Evolutionary conservation across 2,888 invertebrate genomes (phyloP), one percentile per base, ranked within the genome.

Genomic region (Perdita meconis): DNA sequence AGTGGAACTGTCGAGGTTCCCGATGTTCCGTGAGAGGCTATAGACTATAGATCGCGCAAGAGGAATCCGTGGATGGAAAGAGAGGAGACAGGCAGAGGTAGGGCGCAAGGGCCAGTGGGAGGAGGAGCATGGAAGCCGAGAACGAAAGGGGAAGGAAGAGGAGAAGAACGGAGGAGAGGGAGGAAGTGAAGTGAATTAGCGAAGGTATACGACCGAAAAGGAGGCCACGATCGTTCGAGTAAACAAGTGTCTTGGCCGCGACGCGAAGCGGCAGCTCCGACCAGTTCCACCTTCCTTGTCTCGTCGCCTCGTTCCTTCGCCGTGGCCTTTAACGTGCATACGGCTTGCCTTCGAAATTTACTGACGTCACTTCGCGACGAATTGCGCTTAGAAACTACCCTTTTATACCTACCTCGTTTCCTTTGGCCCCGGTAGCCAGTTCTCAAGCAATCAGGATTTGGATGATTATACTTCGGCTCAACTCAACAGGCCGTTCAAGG

Each of bases 151-250:
- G 66, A 61, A 73, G 60, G 68, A 68, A 47, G 73, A 57, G 56
- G 75, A 71, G 72, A 73, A 61, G 78, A 74, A 73, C 59, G 65
- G 82, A 65, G 80, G 81, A 81, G 83, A 77, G 81, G 77, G 83
- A 89, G 88, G 88, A 89, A 90, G 87, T 83, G 76, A 85, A 86
- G 89, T 86, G 90, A 90, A 90, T 90, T 90, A 90, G 90, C 87
- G 86, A 89, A 90, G 90, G 90, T 91, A 89, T 89, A 90, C 89
- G 90, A 90, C 90, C 90, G 90, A 90, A 90, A 90, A 91, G 86
- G 89, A 90, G 90, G 90, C 89, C 91, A 90, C 86, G 89, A 87
- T 87, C 89, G 86, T 82, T 81, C 86, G 88, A 87, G 89, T 91
- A 90, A 90, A 90, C 90, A 90, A 90, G 90, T 89, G 89, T 87